Base-by-base conservation (phyloP, 2,113 vertebrate genomes). In the Callopanchax toddi region DNA sequence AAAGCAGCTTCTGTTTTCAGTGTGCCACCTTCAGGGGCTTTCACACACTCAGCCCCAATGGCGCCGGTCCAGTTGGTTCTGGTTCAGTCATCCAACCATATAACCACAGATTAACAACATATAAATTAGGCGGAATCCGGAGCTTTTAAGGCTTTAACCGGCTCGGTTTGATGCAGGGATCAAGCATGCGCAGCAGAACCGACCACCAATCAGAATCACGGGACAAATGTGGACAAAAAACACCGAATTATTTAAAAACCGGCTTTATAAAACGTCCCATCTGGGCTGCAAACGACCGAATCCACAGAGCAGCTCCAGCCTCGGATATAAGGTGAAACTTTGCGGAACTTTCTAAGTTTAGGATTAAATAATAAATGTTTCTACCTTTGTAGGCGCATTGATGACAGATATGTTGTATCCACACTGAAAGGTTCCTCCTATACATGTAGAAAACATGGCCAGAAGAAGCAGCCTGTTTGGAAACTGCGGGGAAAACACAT, bases 371-470 rank as follows among this genome's bases (percentile, higher is more conserved):
- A 20, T 40, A 18, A 23, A 17, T 69, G 40, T 36, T 39, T 20
- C 91, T 90, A 94, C 94, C 92, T 39, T 71, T 0, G 94, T 95
- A 60, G 95, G 94, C 25, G 94, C 92, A 60, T 94, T 97, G 82
- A 97, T 95, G 78, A 96, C 72, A 5, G 95, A 95, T 55, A 96
- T 56, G 20, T 95, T 97, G 65, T 95, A 96, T 37, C 95, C 95
- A 63, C 93, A 96, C 67, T 96, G 95, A 87, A 97, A 97, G 23
- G 93, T 92, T 23, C 95, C 95, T 85, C 95, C 95, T 4, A 97
- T 94, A 49, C 94, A 93, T 34, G 93, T 91, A 1, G 95, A 92
- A 82, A 91, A 94, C 16, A 83, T 84, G 37, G 93, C 91, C 83
- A 94, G 67, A 34, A 95, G 58, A 46, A 96, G 86, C 0, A 85